Conservation (phyloP, 2,888 invertebrate species). For the Reticulitermes lucifugus region DNA sequence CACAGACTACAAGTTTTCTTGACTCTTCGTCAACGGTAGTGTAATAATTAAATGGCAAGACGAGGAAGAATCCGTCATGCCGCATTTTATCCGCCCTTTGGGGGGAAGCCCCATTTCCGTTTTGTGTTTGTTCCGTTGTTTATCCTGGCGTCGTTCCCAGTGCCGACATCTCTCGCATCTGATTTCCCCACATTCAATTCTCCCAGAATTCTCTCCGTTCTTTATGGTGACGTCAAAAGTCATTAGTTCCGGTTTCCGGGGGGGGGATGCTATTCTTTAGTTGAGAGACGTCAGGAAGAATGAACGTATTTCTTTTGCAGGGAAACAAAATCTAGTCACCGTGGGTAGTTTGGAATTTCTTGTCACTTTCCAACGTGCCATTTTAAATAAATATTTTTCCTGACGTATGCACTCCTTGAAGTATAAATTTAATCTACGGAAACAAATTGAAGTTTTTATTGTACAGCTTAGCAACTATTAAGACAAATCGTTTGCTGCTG, state of each 20-base stretch:
- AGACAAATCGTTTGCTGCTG: too few relatives aligned
- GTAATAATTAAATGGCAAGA: too few relatives aligned
- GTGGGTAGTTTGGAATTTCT: too few relatives aligned
- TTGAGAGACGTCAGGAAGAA: neutral
- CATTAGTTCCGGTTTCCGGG: neutral
- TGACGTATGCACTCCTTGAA: too few relatives aligned
- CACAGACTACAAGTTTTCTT: too few relatives aligned
- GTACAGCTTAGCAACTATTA: too few relatives aligned
- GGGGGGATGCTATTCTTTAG: neutral
- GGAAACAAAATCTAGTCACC: neutral
- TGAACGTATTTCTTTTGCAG: neutral
- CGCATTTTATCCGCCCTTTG: neutral
- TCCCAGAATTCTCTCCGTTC: neutral
- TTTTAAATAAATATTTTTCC: too few relatives aligned
- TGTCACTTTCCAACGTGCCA: too few relatives aligned
- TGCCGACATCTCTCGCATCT: neutral
- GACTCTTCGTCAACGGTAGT: too few relatives aligned
- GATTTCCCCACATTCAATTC: neutral
- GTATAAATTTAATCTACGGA: too few relatives aligned
- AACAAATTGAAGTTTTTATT: too few relatives aligned
- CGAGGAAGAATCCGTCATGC: too few relatives aligned
- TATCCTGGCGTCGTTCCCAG: neutral
- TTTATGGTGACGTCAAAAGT: constrained; percentile 6
- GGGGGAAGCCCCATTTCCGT: neutral
- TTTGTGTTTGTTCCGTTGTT: neutral